phyloP scores from a whole-genome alignment of 2,888 invertebrate genomes.

The Troglohyphantes excavatus region DNA sequence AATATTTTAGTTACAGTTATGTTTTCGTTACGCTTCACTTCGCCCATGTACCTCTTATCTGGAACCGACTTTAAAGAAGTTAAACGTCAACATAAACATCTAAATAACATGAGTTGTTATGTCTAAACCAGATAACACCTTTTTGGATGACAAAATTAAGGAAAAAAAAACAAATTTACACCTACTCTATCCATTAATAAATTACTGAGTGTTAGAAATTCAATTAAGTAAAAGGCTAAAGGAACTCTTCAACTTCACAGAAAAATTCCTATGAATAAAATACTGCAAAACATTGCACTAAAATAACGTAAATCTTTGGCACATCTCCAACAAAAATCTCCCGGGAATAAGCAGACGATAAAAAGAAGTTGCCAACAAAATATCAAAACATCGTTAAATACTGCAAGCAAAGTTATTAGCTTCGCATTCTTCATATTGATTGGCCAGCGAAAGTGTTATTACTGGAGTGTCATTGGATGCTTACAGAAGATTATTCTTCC shows the following conservation, averaged over 20 bases:
- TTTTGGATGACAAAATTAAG: not conserved
- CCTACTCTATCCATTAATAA: too few relatives aligned
- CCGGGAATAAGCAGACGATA: not conserved
- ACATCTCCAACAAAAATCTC: constrained; percentile 25
- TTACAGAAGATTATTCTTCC: constrained; percentile 1
- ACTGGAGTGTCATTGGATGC: constrained; percentile 22
- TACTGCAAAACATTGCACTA: not conserved
- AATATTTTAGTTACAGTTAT: too few relatives aligned
- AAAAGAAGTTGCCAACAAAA: constrained; percentile 6
- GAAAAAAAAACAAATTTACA: too few relatives aligned
- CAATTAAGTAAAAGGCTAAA: not conserved
- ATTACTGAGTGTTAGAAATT: too few relatives aligned
- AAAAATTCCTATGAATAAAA: not conserved
- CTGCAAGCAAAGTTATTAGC: constrained; percentile 36
- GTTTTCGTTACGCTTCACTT: too few relatives aligned
- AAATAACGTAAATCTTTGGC: constrained; percentile 9
- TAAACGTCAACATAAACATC: not conserved
- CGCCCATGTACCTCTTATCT: too few relatives aligned
- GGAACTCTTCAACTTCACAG: not conserved
- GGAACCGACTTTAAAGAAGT: too few relatives aligned
- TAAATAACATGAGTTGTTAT: too few relatives aligned
- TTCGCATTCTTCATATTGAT: constrained; percentile 16
- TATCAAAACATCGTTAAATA: constrained; percentile 26
- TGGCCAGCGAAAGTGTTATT: constrained; percentile 29
- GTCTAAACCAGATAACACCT: too few relatives aligned